Evolutionary conservation across 1,140 invertebrate species (phyloP).

Genomic region (Apis laboriosa): DNA sequence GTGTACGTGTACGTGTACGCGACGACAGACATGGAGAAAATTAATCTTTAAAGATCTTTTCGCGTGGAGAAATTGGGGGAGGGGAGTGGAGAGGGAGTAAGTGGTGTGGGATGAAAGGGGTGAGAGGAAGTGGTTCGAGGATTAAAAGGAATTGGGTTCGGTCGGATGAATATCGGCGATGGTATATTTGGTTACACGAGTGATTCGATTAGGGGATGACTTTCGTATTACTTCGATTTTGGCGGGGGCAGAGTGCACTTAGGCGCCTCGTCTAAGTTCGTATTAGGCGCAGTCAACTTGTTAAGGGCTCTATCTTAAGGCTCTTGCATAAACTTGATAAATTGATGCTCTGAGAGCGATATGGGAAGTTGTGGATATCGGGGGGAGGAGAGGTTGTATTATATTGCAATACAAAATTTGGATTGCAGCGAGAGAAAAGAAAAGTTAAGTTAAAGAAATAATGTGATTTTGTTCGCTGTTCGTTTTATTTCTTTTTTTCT

Average conservation of each 20-base stretch:
- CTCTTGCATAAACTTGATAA: slow-evolving; percentile 18
- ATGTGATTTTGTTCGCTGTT: too few species aligned
- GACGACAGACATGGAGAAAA: not conserved
- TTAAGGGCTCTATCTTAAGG: not conserved
- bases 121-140: not conserved
- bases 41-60: not conserved
- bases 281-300: slow-evolving; percentile 34
- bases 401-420: too few species aligned
- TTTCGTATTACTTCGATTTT: not conserved
- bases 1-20: not conserved
- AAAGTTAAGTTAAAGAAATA: too few species aligned
- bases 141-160: not conserved
- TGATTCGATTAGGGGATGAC: slow-evolving; percentile 11
- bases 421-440: too few species aligned
- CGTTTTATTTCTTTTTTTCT: too few species aligned
- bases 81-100: not conserved
- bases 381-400: too few species aligned
- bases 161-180: too few species aligned
- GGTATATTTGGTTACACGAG: not conserved
- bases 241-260: slow-evolving; percentile 8
- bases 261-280: slow-evolving; percentile 10
- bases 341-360: not conserved
- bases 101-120: too few species aligned
- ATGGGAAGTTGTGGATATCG: not conserved
- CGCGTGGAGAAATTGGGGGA: not conserved